phyloP scores from a whole-genome alignment of 2,113 vertebrate genomes.

The Ciconia stormi region DNA sequence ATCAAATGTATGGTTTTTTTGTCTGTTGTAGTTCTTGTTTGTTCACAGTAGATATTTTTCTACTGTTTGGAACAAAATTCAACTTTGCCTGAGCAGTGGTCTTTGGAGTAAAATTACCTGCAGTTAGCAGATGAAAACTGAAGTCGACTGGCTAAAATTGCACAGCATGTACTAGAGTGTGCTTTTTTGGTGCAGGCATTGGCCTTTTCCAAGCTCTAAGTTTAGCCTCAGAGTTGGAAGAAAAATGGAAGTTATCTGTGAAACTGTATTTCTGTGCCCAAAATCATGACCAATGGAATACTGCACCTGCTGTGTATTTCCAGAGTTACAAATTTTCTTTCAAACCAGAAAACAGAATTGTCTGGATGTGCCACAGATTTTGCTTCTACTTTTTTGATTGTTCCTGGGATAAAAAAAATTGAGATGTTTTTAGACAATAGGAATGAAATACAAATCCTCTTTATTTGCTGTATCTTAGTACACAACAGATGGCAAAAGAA shows the following conservation, averaged over 20 bases:
- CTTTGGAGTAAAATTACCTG: not conserved
- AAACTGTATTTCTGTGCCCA: not conserved
- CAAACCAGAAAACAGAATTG: not conserved
- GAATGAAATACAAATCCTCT: not conserved
- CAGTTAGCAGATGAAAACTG: not conserved
- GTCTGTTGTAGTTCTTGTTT: not conserved
- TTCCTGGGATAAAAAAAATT: not conserved
- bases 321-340: not conserved
- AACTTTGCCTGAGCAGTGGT: not conserved
- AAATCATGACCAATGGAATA: not conserved
- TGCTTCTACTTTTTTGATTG: not conserved
- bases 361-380: not conserved
- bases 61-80: not conserved
- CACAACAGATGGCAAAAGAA: not conserved
- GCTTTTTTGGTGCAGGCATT: not conserved
- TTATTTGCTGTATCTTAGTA: not conserved
- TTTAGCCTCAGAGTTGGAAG: not conserved
- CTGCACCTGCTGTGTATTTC: not conserved
- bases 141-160: not conserved
- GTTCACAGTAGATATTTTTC: not conserved
- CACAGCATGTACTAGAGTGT: not conserved
- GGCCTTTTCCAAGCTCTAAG: not conserved
- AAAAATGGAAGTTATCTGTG: not conserved
- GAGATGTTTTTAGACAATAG: not conserved
- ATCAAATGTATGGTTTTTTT: not conserved